Percentiles rank a stretch among this genome's conserved stretches.
Conservation (phyloP, 2,797 vertebrate species). For the Bradypus variegatus region DNA sequence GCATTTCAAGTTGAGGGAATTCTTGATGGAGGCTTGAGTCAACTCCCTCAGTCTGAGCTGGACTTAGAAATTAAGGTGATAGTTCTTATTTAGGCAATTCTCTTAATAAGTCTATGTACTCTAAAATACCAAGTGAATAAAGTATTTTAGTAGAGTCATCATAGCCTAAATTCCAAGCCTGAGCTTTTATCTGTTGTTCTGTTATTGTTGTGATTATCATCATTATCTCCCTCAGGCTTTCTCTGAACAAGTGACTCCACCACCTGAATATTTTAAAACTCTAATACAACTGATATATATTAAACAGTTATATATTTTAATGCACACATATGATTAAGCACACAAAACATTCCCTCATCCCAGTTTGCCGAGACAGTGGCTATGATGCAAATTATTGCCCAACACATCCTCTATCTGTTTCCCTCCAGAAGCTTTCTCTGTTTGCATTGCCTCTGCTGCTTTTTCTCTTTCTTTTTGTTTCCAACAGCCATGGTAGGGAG, state of each 20-base stretch:
- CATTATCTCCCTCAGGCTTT: background rate
- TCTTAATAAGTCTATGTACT: constrained; percentile 1
- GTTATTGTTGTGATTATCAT: background rate
- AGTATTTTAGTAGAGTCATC: background rate
- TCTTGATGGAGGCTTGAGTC: background rate
- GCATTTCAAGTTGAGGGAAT: background rate
- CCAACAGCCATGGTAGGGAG: background rate
- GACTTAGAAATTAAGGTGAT: background rate
- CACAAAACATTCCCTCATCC: background rate
- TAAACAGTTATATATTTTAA: constrained; percentile 36
- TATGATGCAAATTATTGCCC: background rate
- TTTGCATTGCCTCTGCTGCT: background rate
- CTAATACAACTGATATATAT: background rate
- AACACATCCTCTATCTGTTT: background rate
- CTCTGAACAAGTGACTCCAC: background rate
- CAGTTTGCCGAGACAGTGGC: background rate
- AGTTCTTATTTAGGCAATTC: constrained; percentile 23
- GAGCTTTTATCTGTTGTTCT: background rate
- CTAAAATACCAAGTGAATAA: background rate
- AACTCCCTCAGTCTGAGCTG: background rate
- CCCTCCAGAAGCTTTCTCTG: background rate
- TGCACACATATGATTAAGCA: constrained; percentile 26
- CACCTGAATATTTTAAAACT: constrained; percentile 28
- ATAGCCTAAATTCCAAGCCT: background rate
- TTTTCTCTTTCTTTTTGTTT: background rate